Base-by-base conservation (phyloP, 2,797 vertebrate genomes). In the Erpetoichthys calabaricus region DNA sequence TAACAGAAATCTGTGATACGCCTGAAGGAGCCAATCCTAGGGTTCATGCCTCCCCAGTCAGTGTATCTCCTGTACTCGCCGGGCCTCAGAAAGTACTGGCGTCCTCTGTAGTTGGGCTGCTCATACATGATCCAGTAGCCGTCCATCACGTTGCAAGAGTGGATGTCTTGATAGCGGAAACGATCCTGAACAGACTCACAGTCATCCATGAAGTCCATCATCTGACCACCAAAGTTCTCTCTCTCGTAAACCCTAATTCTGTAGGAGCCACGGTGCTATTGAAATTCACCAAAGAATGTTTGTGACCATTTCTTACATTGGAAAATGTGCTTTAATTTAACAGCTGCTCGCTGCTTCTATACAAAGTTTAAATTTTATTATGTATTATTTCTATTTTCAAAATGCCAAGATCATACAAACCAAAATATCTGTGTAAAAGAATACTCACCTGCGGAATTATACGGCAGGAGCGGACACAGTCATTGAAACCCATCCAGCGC, bases 31-130 rank as follows among this genome's bases (percentile, higher is more conserved):
- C 73, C 74, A 3, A 66, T 65, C 6, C 59, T 51, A 6, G 74
- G 68, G 45, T 67, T 67, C 49, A 58, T 50, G 52, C 75, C 76
- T 0, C 73, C 76, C 74, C 62, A 81, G 65, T 73, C 73, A 79
- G 77, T 80, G 56, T 82, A 77, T 2, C 73, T 80, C 71, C 58
- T 75, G 70, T 81, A 82, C 53, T 76, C 74, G 45, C 75, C 76
- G 4, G 65, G 64, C 56, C 60, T 65, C 5, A 80, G 60, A 63
- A 77, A 71, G 62, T 79, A 82, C 73, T 79, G 74, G 65, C 57
- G 65, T 44, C 79, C 77, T 7, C 54, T 52, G 68, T 78, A 81
- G 69, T 76, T 61, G 0, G 73, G 68, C 4, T 70, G 73, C 62
- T 77, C 73, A 5, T 72, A 82, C 56, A 79, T 67, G 60, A 72